Conservation (phyloP, 2,888 invertebrate genomes). For the Osmoderma eremita region DNA sequence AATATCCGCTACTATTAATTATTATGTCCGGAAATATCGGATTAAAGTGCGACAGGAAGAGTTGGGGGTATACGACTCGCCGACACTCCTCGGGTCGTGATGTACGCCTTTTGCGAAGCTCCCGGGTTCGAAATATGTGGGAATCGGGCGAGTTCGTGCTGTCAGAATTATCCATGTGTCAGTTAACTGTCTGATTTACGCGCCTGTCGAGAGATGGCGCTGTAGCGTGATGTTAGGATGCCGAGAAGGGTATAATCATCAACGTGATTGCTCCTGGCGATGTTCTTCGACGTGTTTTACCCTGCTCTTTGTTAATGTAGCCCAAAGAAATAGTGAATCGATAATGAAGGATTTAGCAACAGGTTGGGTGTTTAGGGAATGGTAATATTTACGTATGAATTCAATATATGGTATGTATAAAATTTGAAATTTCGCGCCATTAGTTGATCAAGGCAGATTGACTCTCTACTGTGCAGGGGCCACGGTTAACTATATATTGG, state of each 20-base stretch:
- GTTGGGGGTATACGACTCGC: conserved; percentile 23
- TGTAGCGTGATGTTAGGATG: conserved; percentile 47
- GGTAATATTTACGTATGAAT: too few relatives aligned
- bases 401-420: too few relatives aligned
- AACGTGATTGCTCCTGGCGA: conserved; percentile 41
- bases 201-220: conserved; percentile 59
- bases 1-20: conserved; percentile 30
- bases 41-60: conserved; percentile 18
- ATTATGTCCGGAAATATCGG: conserved; percentile 39
- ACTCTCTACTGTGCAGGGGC: too few relatives aligned
- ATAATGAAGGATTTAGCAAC: too few relatives aligned
- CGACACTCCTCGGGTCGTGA: conserved; percentile 29
- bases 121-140: conserved; percentile 65
- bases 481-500: too few relatives aligned
- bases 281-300: too few relatives aligned
- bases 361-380: too few relatives aligned
- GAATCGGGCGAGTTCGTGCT: conserved; percentile 64
- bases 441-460: too few relatives aligned
- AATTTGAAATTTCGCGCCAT: too few relatives aligned
- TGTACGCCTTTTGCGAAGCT: conserved; percentile 51
- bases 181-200: conserved; percentile 68
- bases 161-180: conserved; percentile 66
- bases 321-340: too few relatives aligned
- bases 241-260: too few relatives aligned
- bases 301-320: too few relatives aligned